Conservation (phyloP, 2,113 vertebrate species). For the Apodemus sylvaticus region DNA sequence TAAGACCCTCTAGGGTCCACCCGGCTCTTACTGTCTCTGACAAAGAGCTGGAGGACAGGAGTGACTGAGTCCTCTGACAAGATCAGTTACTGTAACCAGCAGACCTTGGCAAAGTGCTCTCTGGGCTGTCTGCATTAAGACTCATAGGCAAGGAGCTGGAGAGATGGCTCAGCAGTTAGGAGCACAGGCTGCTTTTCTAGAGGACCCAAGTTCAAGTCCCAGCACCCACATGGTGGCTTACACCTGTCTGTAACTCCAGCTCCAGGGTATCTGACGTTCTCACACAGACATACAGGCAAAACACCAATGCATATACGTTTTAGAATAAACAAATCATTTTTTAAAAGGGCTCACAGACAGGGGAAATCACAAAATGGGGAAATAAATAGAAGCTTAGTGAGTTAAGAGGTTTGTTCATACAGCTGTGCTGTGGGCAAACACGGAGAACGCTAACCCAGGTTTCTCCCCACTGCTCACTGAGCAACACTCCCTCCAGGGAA, state of each 20-base stretch:
- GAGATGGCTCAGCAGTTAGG: not conserved
- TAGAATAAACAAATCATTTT: not conserved
- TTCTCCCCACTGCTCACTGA: not conserved
- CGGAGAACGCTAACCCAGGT: not conserved
- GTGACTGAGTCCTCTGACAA: not conserved
- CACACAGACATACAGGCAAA: not conserved
- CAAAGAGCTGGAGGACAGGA: not conserved
- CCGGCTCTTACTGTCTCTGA: not conserved
- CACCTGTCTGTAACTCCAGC: not conserved
- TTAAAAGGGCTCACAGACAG: not conserved
- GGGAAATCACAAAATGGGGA: not conserved
- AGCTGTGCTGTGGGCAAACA: not conserved
- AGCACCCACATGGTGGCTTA: not conserved
- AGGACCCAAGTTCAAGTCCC: not conserved
- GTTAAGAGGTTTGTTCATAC: not conserved
- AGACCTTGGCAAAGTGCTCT: not conserved
- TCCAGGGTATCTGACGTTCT: not conserved
- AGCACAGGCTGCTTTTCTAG: not conserved
- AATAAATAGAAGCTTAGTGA: not conserved
- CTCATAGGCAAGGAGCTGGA: not conserved
- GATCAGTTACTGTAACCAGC: not conserved
- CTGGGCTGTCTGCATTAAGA: not conserved
- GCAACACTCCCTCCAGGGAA: not conserved
- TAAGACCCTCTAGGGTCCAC: not conserved
- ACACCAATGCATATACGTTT: not conserved